Evolutionary conservation across 92 coral and sea anemone genomes (phyloP).

Genomic region (Nematostella vectensis): DNA sequence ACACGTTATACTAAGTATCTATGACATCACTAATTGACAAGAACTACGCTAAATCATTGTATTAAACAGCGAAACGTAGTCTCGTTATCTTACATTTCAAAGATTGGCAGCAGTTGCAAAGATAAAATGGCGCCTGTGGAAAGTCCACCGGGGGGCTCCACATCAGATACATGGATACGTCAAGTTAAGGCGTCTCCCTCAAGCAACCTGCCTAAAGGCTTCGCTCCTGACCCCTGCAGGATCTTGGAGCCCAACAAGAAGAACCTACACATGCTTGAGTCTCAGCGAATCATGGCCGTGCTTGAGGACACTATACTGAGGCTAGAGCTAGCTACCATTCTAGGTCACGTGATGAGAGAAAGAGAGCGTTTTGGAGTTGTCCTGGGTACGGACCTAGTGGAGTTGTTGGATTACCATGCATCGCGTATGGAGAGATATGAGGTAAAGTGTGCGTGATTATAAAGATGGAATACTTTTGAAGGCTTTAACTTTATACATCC

Average conservation of each 20-base stretch:
- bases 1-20: too few species aligned
- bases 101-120: too few species aligned
- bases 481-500: too few species aligned
- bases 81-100: too few species aligned
- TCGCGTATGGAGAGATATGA: slow-evolving; percentile 8
- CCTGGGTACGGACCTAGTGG: slow-evolving; percentile 57
- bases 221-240: slow-evolving; percentile 50
- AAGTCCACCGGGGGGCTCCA: slow-evolving; percentile 6
- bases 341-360: slow-evolving; percentile 45
- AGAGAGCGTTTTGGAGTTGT: slow-evolving; percentile 51
- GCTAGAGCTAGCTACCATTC: slow-evolving; percentile 53
- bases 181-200: slow-evolving; percentile 18
- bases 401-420: slow-evolving; percentile 37
- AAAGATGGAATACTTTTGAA: too few species aligned
- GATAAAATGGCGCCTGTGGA: slow-evolving; percentile 38
- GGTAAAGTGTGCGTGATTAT: too few species aligned
- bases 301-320: slow-evolving; percentile 64
- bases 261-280: slow-evolving; percentile 60
- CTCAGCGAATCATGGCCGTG: slow-evolving; percentile 74
- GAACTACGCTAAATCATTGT: too few species aligned
- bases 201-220: slow-evolving; percentile 5
- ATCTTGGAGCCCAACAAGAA: slow-evolving; percentile 76
- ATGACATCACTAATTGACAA: too few species aligned
- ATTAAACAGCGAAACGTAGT: too few species aligned
- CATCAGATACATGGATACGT: slow-evolving; percentile 18